A percentile compares a stretch with the other conserved stretches of the same genome.
phyloP scores from a whole-genome alignment of 2,113 vertebrate genomes.

The Pogonocichla stellata region DNA sequence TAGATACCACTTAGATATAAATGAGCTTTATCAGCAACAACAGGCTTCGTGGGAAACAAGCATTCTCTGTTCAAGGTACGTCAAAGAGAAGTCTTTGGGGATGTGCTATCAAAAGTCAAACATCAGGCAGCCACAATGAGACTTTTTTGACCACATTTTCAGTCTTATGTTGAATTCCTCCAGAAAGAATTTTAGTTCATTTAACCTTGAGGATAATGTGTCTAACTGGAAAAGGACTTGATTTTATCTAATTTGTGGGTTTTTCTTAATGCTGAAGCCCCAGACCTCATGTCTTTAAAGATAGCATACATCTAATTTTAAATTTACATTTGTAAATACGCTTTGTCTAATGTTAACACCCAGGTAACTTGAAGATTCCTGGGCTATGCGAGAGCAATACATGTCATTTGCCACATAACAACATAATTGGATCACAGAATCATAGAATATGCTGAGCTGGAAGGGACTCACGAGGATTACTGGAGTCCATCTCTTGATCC shows the following conservation, averaged over 20 bases:
- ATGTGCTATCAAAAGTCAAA: conserved; percentile 29
- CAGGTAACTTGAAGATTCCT: not conserved
- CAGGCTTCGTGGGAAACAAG: conserved; percentile 1
- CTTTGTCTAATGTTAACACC: not conserved
- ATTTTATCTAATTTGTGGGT: not conserved
- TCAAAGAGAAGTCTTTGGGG: conserved; percentile 36
- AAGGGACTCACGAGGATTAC: not conserved
- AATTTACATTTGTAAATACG: not conserved
- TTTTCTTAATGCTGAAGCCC: not conserved
- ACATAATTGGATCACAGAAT: not conserved
- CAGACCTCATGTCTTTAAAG: not conserved
- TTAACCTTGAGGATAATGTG: not conserved
- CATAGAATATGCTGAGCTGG: not conserved
- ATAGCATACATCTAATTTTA: not conserved
- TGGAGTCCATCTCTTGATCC: not conserved
- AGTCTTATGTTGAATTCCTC: not conserved
- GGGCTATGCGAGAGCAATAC: not conserved
- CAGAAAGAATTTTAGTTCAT: not conserved
- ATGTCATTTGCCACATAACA: not conserved
- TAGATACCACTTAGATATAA: conserved; percentile 9
- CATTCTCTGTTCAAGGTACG: not conserved
- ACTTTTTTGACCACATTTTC: not conserved
- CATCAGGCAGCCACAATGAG: not conserved
- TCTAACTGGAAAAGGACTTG: not conserved
- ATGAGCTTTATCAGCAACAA: conserved; percentile 31